These are phyloP conservation scores for Meleagris gallopavo DNA, from an alignment of 2,113 vertebrate species.

Conservation along the genomic window DNA sequence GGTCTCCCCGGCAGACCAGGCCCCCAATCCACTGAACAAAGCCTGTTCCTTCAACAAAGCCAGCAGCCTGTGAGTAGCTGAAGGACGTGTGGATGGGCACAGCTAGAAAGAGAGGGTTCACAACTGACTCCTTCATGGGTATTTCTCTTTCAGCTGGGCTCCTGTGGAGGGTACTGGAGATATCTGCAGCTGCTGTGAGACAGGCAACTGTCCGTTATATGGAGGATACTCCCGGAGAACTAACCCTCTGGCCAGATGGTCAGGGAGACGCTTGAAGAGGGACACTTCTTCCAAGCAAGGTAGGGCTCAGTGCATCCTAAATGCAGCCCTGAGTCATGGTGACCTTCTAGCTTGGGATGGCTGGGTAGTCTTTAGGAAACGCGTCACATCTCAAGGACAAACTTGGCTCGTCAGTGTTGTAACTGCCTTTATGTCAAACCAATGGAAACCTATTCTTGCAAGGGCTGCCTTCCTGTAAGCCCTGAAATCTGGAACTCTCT, in stretches of 20 bases:
- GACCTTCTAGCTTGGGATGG: too few species aligned
- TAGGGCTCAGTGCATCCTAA: not conserved
- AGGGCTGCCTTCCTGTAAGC: not conserved
- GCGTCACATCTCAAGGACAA: not conserved
- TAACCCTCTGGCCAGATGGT: not conserved
- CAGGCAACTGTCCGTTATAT: not conserved
- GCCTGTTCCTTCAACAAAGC: conserved; percentile 67
- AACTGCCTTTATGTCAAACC: not conserved
- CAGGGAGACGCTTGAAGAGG: not conserved
- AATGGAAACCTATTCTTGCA: not conserved
- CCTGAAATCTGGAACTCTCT: not conserved
- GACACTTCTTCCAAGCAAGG: not conserved
- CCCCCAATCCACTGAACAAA: conserved; percentile 29
- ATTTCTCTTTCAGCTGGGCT: conserved; percentile 11
- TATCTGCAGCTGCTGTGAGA: conserved; percentile 67
- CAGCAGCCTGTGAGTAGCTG: conserved; percentile 29
- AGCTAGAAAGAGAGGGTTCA: not conserved
- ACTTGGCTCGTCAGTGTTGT: not conserved
- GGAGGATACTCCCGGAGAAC: not conserved
- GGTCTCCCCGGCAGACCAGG: conserved; percentile 31
- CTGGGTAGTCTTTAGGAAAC: not conserved
- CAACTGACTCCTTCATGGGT: not conserved
- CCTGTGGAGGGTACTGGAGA: conserved; percentile 53
- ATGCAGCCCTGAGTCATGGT: accelerated
- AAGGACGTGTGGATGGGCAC: accelerated